These are phyloP conservation scores for Pluvianellus socialis DNA, from an alignment of 2,113 vertebrate species.

Conservation along the genomic window DNA sequence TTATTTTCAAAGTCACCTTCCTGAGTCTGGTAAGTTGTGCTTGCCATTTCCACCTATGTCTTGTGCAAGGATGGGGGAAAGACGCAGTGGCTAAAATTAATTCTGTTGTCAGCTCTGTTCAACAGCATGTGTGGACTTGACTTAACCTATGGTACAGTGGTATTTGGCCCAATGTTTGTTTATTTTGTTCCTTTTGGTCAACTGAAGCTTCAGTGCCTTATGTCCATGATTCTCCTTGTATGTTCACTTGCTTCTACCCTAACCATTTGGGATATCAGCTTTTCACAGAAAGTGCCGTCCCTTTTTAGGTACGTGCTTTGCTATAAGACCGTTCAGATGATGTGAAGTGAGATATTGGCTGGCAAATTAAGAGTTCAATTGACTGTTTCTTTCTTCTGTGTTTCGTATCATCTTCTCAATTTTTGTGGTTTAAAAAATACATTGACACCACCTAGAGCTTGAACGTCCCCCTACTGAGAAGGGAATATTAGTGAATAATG, in stretches of 20 bases:
- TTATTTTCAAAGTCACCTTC: not conserved
- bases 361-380: not conserved
- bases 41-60: not conserved
- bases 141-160: not conserved
- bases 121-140: fast-evolving
- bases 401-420: not conserved
- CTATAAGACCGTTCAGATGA: not conserved
- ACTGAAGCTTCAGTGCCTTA: not conserved
- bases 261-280: not conserved
- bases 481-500: not conserved
- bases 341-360: not conserved
- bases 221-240: not conserved
- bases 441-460: not conserved
- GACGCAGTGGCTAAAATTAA: not conserved
- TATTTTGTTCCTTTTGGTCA: not conserved
- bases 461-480: not conserved
- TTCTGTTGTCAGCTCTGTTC: not conserved
- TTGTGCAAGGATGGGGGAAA: not conserved
- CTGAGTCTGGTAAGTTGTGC: not conserved
- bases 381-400: not conserved
- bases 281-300: not conserved
- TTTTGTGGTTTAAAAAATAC: not conserved
- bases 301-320: not conserved
- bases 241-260: not conserved
- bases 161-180: not conserved